Conservation (phyloP, 2,797 vertebrate genomes). For the Trachops cirrhosus region DNA sequence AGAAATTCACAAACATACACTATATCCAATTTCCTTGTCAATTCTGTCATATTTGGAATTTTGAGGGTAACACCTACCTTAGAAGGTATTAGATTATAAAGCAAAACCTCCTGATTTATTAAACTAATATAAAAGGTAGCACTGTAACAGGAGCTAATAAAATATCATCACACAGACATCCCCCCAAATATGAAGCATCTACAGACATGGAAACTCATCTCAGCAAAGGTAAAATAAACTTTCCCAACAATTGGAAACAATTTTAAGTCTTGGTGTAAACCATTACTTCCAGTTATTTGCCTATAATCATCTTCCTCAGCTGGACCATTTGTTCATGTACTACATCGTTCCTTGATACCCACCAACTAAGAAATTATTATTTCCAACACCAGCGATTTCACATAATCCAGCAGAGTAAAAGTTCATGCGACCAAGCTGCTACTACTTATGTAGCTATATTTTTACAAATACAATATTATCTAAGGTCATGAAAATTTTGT, state of each 20-base stretch:
- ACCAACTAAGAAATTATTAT: neutral
- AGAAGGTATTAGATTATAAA: neutral
- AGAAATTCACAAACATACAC: neutral
- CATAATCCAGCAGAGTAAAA: neutral
- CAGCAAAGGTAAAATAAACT: neutral
- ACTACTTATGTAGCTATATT: neutral
- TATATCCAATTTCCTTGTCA: neutral
- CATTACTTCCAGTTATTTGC: neutral
- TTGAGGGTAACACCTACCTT: neutral
- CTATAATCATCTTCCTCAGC: neutral
- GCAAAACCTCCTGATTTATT: neutral
- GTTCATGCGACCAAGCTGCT: neutral
- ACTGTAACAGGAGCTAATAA: neutral
- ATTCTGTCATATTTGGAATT: neutral
- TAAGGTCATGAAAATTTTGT: neutral
- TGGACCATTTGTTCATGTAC: neutral
- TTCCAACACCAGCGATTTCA: neutral
- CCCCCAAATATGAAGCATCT: neutral
- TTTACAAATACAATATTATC: neutral
- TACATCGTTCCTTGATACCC: neutral
- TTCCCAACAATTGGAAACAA: neutral
- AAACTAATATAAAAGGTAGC: neutral
- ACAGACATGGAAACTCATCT: neutral
- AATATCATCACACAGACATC: neutral
- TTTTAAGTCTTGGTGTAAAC: neutral